These are phyloP conservation scores for Poeciliopsis gracilis DNA, from an alignment of 2,797 vertebrate genomes.

Conservation along the genomic window DNA sequence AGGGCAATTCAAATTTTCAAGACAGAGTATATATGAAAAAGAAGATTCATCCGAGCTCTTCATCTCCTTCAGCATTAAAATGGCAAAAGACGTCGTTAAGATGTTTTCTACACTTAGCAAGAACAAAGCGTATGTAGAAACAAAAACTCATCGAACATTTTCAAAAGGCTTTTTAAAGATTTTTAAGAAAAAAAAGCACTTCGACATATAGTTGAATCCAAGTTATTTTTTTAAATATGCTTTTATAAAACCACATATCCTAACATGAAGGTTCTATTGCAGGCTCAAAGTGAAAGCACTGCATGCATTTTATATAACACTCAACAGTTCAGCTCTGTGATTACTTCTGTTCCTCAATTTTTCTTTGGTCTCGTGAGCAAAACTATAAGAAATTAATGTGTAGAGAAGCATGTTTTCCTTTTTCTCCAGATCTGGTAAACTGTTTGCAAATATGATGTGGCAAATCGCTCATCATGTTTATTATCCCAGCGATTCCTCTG, in stretches of 20 bases:
- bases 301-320: neutral
- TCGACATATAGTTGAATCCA: neutral
- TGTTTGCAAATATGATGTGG: neutral
- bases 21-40: conserved; percentile 10
- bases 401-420: neutral
- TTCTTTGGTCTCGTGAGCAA: neutral
- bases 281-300: neutral
- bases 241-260: neutral
- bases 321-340: neutral
- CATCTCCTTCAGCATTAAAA: conserved; percentile 14
- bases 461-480: neutral
- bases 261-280: neutral
- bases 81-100: conserved; percentile 21
- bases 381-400: neutral
- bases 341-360: neutral
- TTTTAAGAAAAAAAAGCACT: neutral
- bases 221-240: neutral
- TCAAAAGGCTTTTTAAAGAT: neutral
- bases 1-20: conserved; percentile 23
- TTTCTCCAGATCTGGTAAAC: neutral
- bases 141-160: neutral
- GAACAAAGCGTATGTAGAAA: neutral
- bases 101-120: neutral
- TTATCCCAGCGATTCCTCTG: neutral
- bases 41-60: conserved; percentile 1